Evolutionary conservation across 2,888 invertebrate genomes (phyloP), one percentile per base, ranked within the genome.

Genomic region (Malacosoma neustria): DNA sequence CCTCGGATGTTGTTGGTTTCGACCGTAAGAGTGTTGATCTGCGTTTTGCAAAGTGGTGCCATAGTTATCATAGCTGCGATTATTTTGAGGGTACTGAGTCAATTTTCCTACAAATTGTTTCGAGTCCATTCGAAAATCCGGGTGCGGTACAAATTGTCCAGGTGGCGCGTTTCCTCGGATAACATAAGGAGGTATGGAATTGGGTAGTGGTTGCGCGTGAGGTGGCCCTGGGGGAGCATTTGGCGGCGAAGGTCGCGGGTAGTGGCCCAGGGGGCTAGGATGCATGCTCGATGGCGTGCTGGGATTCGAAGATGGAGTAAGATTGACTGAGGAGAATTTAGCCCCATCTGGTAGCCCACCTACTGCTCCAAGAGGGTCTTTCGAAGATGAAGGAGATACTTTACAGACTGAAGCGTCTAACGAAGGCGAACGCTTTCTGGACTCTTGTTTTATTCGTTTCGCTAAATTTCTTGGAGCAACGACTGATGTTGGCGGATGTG

Each of bases 191-290:
- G 89, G 88, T 63, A 89, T 86, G 15, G 87, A 76, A 54, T 87
- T 89, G 12, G 88, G 87, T 47, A 89, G 87, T 39, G 88, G 86
- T 64, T 89, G 89, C 33, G 87, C 87, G 54, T 87, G 86, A 38
- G 88, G 86, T 14, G 88, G 86, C 40, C 89, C 87, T 12, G 89
- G 82, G 1, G 89, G 88, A 3, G 89, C 90, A 29, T 90, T 91
- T 0, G 92, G 91, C 1, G 92, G 92, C 2, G 92, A 92, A 6
- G 92, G 91, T 43, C 91, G 80, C 7, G 90, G 89, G 61, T 91
- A 92, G 45, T 90, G 87, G 15, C 89, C 89, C 5, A 91, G 67
- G 0, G 91, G 90, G 61, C 90, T 90, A 47, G 88, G 88, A 50
- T 91, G 89, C 59, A 88, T 87, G 46, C 89, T 88, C 3, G 88